Percentiles rank a stretch among this genome's conserved stretches.
phyloP scores from a whole-genome alignment of 2,888 invertebrate species.

The Dicycla oo region DNA sequence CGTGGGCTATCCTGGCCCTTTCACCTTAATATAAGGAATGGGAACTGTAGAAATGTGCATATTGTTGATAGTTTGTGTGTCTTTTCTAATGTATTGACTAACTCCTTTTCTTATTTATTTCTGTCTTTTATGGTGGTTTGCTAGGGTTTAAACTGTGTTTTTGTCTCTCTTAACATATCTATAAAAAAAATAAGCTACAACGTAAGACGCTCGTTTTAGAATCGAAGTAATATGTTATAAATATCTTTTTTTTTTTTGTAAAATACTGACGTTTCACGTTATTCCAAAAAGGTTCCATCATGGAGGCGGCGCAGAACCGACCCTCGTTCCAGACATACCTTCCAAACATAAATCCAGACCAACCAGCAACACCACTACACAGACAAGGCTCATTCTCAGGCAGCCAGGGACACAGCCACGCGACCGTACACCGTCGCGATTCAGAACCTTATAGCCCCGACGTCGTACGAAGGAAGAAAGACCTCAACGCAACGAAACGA shows the following conservation, averaged over 20 bases:
- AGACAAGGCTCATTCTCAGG: constrained; percentile 79
- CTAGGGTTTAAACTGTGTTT: neutral
- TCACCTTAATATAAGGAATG: neutral
- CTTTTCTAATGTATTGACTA: constrained; percentile 6
- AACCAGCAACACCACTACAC: constrained; percentile 74
- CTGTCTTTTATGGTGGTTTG: constrained; percentile 14
- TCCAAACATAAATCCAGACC: constrained; percentile 78
- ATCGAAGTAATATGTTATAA: neutral
- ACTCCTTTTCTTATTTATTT: neutral
- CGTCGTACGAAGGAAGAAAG: constrained; percentile 84
- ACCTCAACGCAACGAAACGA: constrained; percentile 79
- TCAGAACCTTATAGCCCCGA: constrained; percentile 86
- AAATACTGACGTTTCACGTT: constrained; percentile 1
- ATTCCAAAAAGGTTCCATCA: constrained; percentile 90
- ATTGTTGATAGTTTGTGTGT: constrained; percentile 17
- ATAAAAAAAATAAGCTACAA: constrained; percentile 2
- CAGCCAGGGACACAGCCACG: constrained; percentile 69
- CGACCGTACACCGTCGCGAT: constrained; percentile 79
- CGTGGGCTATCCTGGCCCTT: no score
- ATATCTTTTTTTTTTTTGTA: neutral
- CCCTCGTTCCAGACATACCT: constrained; percentile 89
- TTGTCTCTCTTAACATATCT: neutral
- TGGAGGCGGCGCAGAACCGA: constrained; percentile 93
- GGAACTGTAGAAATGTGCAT: constrained; percentile 18
- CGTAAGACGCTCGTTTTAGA: neutral